Evolutionary conservation across 30 jellyfish, hydroid and myxozoan genomes (phyloP).

Genomic region (Cassiopea andromeda): DNA sequence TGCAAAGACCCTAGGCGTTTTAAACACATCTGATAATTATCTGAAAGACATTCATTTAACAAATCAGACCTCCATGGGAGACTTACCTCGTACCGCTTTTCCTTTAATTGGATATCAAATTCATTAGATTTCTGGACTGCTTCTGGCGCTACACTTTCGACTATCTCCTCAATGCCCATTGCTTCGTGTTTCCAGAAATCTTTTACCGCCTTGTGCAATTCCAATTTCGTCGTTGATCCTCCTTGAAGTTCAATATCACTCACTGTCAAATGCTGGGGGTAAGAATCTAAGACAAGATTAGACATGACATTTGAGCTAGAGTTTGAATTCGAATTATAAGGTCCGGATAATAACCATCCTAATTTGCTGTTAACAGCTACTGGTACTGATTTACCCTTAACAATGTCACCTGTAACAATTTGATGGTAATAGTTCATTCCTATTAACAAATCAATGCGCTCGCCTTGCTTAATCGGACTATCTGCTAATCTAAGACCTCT

Average conservation of each 20-base stretch:
- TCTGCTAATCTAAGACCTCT: conserved; percentile 23
- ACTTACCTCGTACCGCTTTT: conserved; percentile 16
- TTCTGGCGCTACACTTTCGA: not conserved
- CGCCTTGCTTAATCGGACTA: not conserved
- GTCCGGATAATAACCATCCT: conserved; percentile 66
- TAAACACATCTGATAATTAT: conserved; percentile 18
- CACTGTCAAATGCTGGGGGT: not conserved
- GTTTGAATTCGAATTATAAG: not conserved
- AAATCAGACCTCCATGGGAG: conserved; percentile 51
- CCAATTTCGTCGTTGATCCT: not conserved
- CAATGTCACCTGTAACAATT: conserved; percentile 47
- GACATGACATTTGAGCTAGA: conserved; percentile 1
- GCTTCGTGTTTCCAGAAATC: conserved; percentile 57
- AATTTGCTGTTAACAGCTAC: conserved; percentile 56
- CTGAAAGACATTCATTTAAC: not conserved
- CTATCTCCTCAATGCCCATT: conserved; percentile 7
- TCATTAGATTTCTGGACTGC: not conserved
- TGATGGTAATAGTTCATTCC: conserved; percentile 59
- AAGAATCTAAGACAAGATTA: conserved; percentile 8
- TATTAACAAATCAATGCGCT: conserved; percentile 28
- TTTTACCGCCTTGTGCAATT: not conserved
- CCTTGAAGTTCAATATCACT: not conserved
- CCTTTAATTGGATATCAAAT: conserved; percentile 18
- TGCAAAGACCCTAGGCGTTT: conserved; percentile 15
- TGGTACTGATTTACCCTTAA: conserved; percentile 61